A percentile compares a stretch with the other conserved stretches of the same genome.
phyloP scores from a whole-genome alignment of 2,888 invertebrate species.

The Lithophane ornitopus region DNA sequence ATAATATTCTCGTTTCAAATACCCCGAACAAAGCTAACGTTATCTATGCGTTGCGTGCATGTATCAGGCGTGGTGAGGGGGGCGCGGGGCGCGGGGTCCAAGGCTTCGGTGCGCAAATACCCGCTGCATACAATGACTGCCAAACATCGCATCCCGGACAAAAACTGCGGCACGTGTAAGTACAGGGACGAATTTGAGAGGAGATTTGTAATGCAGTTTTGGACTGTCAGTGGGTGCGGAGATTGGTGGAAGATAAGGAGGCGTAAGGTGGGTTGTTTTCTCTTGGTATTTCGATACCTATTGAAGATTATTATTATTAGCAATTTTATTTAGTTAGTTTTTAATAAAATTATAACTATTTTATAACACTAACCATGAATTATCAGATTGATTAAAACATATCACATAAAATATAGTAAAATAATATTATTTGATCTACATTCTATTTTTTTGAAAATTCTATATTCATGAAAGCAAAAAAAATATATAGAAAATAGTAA shows the following conservation, averaged over 20 bases:
- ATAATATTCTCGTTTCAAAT: slow-evolving; percentile 62
- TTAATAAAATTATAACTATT: background rate
- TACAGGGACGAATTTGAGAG: slow-evolving; percentile 80
- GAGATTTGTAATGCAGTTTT: slow-evolving; percentile 68
- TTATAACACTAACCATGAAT: background rate
- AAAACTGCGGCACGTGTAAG: slow-evolving; percentile 89
- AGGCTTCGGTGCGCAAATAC: slow-evolving; percentile 83
- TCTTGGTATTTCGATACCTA: background rate
- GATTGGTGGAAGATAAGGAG: background rate
- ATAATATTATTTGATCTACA: background rate
- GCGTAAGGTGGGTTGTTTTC: background rate
- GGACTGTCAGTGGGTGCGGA: background rate
- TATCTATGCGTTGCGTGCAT: slow-evolving; percentile 78
- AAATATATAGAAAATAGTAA: background rate
- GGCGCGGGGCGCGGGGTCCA: slow-evolving; percentile 60
- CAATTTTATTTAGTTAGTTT: background rate
- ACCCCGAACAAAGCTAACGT: slow-evolving; percentile 57
- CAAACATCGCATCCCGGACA: slow-evolving; percentile 89
- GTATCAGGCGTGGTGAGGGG: slow-evolving; percentile 55
- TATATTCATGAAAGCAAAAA: too few relatives aligned
- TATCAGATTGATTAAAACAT: background rate
- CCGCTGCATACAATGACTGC: slow-evolving; percentile 89
- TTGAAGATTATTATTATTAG: background rate
- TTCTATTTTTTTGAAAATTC: too few relatives aligned
- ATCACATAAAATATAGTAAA: too few relatives aligned